Evolutionary conservation across 2,113 vertebrate genomes (phyloP), one percentile per base, ranked within the genome.

Genomic region (Piprites chloris): DNA sequence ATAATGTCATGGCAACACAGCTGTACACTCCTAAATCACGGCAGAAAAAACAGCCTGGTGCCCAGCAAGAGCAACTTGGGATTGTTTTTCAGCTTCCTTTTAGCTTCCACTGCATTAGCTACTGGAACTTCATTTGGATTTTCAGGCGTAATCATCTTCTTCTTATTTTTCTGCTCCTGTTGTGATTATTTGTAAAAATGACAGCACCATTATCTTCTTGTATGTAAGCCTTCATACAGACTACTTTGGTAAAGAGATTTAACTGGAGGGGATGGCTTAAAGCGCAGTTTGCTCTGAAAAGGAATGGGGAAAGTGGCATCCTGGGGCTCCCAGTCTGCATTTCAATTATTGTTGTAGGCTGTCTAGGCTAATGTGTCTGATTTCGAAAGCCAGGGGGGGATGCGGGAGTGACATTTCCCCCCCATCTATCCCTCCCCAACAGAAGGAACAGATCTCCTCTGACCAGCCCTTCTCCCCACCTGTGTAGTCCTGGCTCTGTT

Each of bases 111-210:
- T 33, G 61, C 92, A 88, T 77, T 86, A 93, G 85, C 76, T 16
- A 86, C 83, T 80, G 78, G 85, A 91, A 83, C 63, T 15, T 77
- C 82, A 52, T 17, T 17, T 87, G 83, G 79, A 84, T 84, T 94
- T 96, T 62, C 79, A 84, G 59, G 55, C 3, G 0, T 63, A 97
- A 94, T 93, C 90, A 87, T 88, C 68, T 62, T 76, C 83, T 85
- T 95, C 68, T 92, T 77, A 88, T 90, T 96, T 93, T 94, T 72
- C 83, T 81, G 44, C 85, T 88, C 85, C 85, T 3, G 30, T 93
- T 92, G 93, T 44, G 85, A 92, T 81, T 97, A 90, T 95, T 92
- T 92, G 88, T 93, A 90, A 47, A 96, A 93, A 86, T 86, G 92
- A 96, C 95, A 95, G 92, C 79, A 78, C 88, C 85, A 81, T 96